Evolutionary conservation across 1,140 invertebrate species (phyloP).

Genomic region (Zaprionus vittiger): DNA sequence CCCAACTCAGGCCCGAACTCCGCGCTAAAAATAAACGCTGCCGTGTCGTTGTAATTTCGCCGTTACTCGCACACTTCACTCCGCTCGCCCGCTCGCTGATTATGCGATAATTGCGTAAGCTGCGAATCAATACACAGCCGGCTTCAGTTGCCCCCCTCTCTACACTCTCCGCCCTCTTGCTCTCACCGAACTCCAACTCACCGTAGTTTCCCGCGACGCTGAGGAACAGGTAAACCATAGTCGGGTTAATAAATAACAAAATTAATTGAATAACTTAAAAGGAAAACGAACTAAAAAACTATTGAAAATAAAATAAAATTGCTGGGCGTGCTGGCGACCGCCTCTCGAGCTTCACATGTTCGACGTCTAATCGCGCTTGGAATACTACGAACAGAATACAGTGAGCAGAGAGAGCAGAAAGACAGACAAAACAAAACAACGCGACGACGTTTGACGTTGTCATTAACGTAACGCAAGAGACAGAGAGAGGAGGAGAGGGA

Average conservation of each 20-base stretch:
- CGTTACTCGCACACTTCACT: conserved; percentile 20
- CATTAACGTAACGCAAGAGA: conserved; percentile 38
- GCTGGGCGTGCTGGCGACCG: conserved; percentile 34
- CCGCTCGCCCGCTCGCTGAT: conserved; percentile 2
- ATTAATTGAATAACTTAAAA: conserved; percentile 41
- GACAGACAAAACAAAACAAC: conserved; percentile 46
- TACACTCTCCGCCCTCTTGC: too few species aligned
- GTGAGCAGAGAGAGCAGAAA: conserved; percentile 28
- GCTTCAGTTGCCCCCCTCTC: background rate
- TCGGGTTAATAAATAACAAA: conserved; percentile 29
- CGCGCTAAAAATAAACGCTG: conserved; percentile 6
- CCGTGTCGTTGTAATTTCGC: conserved; percentile 28
- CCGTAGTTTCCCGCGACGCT: conserved; percentile 78
- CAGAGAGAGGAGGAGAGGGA: background rate
- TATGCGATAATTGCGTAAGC: conserved; percentile 66
- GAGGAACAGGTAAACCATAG: conserved; percentile 82
- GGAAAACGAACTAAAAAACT: conserved; percentile 44
- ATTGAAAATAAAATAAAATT: conserved; percentile 46
- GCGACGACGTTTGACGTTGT: conserved; percentile 57
- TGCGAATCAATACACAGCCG: conserved; percentile 57
- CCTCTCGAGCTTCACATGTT: conserved; percentile 81
- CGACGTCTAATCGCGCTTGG: conserved; percentile 84
- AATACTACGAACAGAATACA: conserved; percentile 62
- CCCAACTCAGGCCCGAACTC: conserved; percentile 45
- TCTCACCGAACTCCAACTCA: conserved; percentile 46